Base-by-base conservation (phyloP, 2,888 invertebrate species). In the Smittia sp. region DNA sequence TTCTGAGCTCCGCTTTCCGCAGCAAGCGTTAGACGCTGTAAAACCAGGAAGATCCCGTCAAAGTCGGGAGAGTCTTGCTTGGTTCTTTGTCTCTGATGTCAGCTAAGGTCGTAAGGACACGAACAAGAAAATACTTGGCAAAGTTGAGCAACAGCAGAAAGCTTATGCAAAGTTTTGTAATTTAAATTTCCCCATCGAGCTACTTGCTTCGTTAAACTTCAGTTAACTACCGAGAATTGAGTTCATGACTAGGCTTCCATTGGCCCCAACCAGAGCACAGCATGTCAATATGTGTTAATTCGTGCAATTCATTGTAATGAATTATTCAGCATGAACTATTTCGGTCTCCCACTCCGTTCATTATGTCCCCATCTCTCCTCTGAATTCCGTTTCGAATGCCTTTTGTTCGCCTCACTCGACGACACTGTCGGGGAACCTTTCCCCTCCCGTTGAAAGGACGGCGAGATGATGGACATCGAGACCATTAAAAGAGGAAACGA, bases 281-380 rank as follows among this genome's bases (percentile, higher is more conserved):
- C 46, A 46, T 39, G 67, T 46, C 67, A 22, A 67, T 66, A 32
- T 66, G 66, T 66, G 38, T 66, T 66, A 66, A 66, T 66, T 66
- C 66, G 38, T 66, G 66, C 66, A n/a, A 38, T 66, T 66, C 66
- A 22, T 67, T 18, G 24, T 25, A 22, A 67, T 67, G 46, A 67
- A 67, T 67, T 67, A 67, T 67, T 67, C 67, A 67, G 24, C 67
- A 67, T 24, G 67, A 67, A 46, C 67, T 41, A 67, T 39, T 67
- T 67, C 46, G 66, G 66, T 67, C 39, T 20, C 46, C 20, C 38
- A 32, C 6, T 18, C 39, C 58, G 20, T n/a, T 58, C 58, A 46
- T 46, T 46, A 15, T 46, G 46, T 65, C 18, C 18, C 25, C 63
- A 18, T 66, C 9, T 32, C 38, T 18, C 46, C 15, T 32, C 65